Evolutionary conservation across 2,888 invertebrate genomes (phyloP), one percentile per base, ranked within the genome.

Genomic region (Coremacera marginata): DNA sequence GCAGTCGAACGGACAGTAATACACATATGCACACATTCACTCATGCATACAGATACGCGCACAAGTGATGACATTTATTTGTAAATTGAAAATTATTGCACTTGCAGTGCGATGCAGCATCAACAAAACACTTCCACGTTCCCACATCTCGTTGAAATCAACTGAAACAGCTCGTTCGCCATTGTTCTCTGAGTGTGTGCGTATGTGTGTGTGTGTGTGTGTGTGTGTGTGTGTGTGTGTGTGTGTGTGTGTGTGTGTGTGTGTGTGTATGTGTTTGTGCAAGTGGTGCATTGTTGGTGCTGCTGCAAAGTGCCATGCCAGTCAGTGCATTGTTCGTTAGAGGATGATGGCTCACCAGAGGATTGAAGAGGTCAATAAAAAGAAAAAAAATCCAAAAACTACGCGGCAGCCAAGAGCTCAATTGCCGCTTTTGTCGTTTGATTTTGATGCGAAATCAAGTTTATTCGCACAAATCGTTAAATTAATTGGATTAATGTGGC

Each of bases 401-500:
- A 44, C 44, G 44, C 44, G 44, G 37, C 63, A 14, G n/a, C 63
- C 14, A 65, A 65, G 63, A n/a, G 63, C 63, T 31, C 25, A 65
- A 65, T 68, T 27, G 68, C 0, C 49, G 63, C 31, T 51, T 49
- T 68, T 68, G 67, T 37, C 14, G 67, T 25, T 49, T 22, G 34
- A 27, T 65, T 55, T 55, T 65, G 49, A 44, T 71, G 44, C 68
- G 44, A 60, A 71, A 60, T 49, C 72, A 62, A 49, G 16, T 22
- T 60, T 25, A 62, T 62, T 65, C 65, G 55, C 65, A 62, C 49
- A 62, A 62, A 67, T 9, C 52, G 31, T 63, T 60, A 44, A 74
- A 65, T 74, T 74, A 74, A 74, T 65, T 74, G 34, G 55, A 74
- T 74, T 74, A 74, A 73, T 34, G 55, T 16, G 31, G 31, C 16